Conservation (phyloP, 2,113 vertebrate species). For the Hiodon alosoides region DNA sequence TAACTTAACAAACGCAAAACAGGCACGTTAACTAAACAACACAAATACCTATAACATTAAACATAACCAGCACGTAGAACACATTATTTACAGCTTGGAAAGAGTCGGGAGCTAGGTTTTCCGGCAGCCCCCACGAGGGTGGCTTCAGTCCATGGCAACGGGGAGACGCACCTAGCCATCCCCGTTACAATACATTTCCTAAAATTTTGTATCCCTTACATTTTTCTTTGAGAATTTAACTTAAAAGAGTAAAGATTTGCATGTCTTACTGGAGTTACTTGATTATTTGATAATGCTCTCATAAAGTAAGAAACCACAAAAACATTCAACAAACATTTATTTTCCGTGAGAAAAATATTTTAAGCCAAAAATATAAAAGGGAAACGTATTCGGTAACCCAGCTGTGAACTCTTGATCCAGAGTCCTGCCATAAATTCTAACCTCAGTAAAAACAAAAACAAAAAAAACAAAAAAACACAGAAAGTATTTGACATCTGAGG, state of each 20-base stretch:
- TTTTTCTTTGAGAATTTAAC: no score
- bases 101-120: no score
- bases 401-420: constrained; percentile 48
- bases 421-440: constrained; percentile 49
- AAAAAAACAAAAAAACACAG: constrained; percentile 45
- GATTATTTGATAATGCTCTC: background rate
- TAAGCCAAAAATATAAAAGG: background rate
- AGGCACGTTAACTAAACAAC: no score
- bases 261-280: background rate
- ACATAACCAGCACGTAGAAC: no score
- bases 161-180: no score
- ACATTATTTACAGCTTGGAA: no score
- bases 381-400: constrained; percentile 36
- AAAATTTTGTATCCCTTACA: no score
- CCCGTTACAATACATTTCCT: no score
- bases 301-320: background rate
- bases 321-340: constrained; percentile 4
- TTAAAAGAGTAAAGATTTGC: background rate
- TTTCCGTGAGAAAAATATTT: background rate
- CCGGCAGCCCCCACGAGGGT: no score
- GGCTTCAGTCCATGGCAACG: no score
- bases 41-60: no score
- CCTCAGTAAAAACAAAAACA: constrained; percentile 32
- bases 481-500: constrained; percentile 56
- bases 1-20: no score